Percentiles rank a stretch among this genome's conserved stretches.
Evolutionary conservation across 1,140 invertebrate genomes (phyloP).

Genomic region (Eulimnadia texana): DNA sequence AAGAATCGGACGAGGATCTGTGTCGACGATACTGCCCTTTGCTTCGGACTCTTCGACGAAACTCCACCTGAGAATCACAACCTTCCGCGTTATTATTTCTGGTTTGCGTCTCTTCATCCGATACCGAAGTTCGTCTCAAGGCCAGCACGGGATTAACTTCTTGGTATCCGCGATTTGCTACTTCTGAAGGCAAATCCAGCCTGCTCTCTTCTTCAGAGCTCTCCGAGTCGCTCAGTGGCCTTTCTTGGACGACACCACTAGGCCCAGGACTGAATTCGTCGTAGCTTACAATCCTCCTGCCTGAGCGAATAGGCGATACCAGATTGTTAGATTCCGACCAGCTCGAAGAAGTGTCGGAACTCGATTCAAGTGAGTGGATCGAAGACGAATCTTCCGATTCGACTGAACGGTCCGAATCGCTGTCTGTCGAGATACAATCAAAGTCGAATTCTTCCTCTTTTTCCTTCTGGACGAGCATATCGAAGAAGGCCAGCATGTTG

Average conservation of each 20-base stretch:
- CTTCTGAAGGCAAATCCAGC: background rate
- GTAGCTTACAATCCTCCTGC: background rate
- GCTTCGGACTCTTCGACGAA: background rate
- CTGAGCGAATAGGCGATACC: background rate
- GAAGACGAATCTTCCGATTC: background rate
- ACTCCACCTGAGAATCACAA: background rate
- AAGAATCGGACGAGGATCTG: background rate
- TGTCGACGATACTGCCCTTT: background rate
- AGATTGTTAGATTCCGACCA: background rate
- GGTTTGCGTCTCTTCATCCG: background rate
- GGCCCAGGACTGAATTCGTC: background rate
- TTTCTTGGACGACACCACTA: background rate
- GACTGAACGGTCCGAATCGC: background rate
- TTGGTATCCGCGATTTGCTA: background rate
- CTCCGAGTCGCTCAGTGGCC: background rate
- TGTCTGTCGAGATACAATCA: too few species aligned
- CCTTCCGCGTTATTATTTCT: background rate
- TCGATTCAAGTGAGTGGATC: background rate
- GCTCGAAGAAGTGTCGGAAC: background rate
- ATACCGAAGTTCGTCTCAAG: background rate
- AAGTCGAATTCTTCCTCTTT: conserved; percentile 41
- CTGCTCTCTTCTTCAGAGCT: background rate
- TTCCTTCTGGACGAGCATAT: conserved; percentile 78
- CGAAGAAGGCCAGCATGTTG: conserved; percentile 92
- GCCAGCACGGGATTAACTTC: too few species aligned